Percentiles rank a stretch among this genome's conserved stretches.
Evolutionary conservation across 2,113 vertebrate genomes (phyloP).

Genomic region (Centropristis striata): DNA sequence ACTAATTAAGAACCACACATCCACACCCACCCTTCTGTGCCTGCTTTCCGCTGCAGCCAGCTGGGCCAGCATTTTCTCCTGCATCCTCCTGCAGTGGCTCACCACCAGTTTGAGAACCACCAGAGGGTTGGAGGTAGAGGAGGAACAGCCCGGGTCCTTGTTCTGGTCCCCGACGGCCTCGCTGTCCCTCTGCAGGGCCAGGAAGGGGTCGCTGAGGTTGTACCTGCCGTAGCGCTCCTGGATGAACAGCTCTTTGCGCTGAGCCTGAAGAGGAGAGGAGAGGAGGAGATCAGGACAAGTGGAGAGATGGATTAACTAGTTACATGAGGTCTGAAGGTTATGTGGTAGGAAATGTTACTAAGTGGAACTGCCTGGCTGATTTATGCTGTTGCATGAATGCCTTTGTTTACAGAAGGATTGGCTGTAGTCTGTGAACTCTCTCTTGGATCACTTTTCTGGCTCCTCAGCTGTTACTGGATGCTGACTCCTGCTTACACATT

Average conservation of each 20-base stretch:
- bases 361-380: neutral
- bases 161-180: constrained; percentile 87
- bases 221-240: constrained; percentile 96
- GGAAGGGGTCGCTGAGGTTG: constrained; percentile 94
- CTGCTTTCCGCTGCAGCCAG: constrained; percentile 94
- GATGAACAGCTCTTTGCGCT: constrained; percentile 92
- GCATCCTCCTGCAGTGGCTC: constrained; percentile 96
- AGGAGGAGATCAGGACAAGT: neutral
- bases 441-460: constrained; percentile 9
- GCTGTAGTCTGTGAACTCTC: neutral
- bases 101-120: constrained; percentile 94
- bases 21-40: constrained; percentile 91
- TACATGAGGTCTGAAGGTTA: neutral
- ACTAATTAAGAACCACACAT: neutral
- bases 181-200: constrained; percentile 95
- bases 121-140: constrained; percentile 90
- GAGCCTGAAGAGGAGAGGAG: constrained; percentile 84
- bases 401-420: constrained; percentile 18
- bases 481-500: neutral
- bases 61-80: constrained; percentile 96
- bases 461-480: neutral
- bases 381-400: neutral
- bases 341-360: neutral
- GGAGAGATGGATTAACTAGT: neutral
- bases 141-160: constrained; percentile 76